These are phyloP conservation scores for Ophioninae sp. DNA, from an alignment of 2,888 invertebrate genomes.

Conservation along the genomic window DNA sequence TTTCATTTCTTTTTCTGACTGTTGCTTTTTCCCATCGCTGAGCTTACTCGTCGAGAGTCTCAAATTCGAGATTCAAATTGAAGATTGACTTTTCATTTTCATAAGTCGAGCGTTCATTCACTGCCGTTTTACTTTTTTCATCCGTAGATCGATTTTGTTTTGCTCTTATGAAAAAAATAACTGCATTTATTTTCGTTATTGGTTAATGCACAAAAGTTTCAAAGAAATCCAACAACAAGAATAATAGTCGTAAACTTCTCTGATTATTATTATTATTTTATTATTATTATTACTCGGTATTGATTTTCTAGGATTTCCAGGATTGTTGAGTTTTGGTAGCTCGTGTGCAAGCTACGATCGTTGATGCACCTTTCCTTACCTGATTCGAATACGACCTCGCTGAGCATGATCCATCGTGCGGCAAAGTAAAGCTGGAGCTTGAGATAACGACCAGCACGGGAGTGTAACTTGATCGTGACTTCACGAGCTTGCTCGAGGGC, in stretches of 20 bases:
- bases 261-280: slow-evolving; percentile 2
- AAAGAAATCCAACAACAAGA: too few relatives aligned
- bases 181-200: too few relatives aligned
- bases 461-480: slow-evolving; percentile 90
- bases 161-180: too few relatives aligned
- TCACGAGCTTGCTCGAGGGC: slow-evolving; percentile 90
- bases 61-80: too few relatives aligned
- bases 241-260: neutral
- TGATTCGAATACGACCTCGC: slow-evolving; percentile 92
- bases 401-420: slow-evolving; percentile 91
- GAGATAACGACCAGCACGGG: slow-evolving; percentile 88
- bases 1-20: slow-evolving; percentile 8
- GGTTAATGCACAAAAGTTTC: too few relatives aligned
- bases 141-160: too few relatives aligned
- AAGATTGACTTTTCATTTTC: too few relatives aligned
- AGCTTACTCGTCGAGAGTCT: slow-evolving; percentile 8
- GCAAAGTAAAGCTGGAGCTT: slow-evolving; percentile 91
- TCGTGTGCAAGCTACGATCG: neutral
- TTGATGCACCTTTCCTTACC: slow-evolving; percentile 82
- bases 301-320: neutral
- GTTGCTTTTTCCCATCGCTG: slow-evolving; percentile 18
- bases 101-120: too few relatives aligned
- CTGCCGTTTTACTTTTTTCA: slow-evolving; percentile 28
- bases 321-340: neutral
- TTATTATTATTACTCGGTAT: neutral